Evolutionary conservation across 2,113 vertebrate genomes (phyloP).

Genomic region (Bubo bubo): DNA sequence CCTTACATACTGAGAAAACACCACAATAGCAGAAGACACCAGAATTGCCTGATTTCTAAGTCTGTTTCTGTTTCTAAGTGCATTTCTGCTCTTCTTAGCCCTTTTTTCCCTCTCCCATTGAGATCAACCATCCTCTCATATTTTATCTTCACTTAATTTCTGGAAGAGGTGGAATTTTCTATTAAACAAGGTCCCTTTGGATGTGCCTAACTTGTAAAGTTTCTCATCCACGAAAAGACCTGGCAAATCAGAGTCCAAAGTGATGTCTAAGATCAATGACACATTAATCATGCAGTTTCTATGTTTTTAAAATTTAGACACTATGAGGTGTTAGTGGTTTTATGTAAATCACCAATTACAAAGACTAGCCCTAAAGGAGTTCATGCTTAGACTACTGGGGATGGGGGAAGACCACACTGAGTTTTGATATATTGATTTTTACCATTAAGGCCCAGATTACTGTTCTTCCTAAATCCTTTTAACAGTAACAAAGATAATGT

Average conservation of each 20-base stretch:
- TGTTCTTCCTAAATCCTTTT: not conserved
- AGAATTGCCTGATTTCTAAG: not conserved
- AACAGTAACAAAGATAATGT: not conserved
- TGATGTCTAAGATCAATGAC: not conserved
- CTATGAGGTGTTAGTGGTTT: not conserved
- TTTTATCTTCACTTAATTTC: not conserved
- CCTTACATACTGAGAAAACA: not conserved
- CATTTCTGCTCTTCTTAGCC: not conserved
- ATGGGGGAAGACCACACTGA: not conserved
- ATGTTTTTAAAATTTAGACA: not conserved
- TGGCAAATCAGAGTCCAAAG: not conserved
- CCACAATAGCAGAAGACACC: not conserved
- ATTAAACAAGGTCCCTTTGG: not conserved
- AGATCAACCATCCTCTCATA: not conserved
- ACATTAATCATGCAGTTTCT: not conserved
- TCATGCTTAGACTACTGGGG: not conserved
- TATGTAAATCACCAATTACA: not conserved
- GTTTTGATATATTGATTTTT: not conserved
- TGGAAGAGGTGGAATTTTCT: not conserved
- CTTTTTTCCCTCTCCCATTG: not conserved
- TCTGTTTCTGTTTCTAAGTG: not conserved
- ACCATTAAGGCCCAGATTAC: not conserved
- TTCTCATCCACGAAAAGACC: not conserved
- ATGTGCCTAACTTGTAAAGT: not conserved
- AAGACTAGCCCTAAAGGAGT: not conserved